Base-by-base conservation (phyloP, 2,113 vertebrate species). In the Cavia porcellus region DNA sequence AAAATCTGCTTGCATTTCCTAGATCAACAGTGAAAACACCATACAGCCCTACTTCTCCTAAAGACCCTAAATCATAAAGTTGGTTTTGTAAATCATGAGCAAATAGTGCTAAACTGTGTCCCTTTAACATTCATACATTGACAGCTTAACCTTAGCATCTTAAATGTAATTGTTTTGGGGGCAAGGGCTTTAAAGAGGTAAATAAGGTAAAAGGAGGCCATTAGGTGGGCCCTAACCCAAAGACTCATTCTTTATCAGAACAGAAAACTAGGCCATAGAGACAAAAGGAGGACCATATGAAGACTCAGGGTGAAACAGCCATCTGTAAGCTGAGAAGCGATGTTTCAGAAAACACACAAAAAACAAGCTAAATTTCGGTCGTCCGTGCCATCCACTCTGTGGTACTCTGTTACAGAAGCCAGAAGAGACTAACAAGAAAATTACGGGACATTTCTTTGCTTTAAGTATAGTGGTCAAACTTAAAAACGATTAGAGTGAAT, bases 31-130 rank as follows among this genome's bases (percentile, higher is more conserved):
- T 83, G 12, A 83, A 87, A 79, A 52, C 52, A 90, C 61, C 45
- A 42, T 64, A 38, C 1, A 64, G 15, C 17, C 19, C 50, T 38
- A 38, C 4, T 91, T 20, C 6, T 35, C 45, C 57, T 55, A 92
- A 91, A 68, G 57, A 82, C 75, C 28, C 75, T 86, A 96, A 79
- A 88, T 50, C 32, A 82, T 72, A 45, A 81, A 89, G 30, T 64
- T 95, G 25, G 19, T 45, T 83, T 72, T 93, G 22, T 57, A 66
- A 66, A 25, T 38, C n/a, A 38, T 35, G n/a, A 95, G 30, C 6
- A 72, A 80, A 93, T 68, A 80, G 24, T 87, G 7, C 28, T 93
- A 19, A 77, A 42, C 19, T 86, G 10, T 62, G 7, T 30, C 28
- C 9, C 12, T 11, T 28, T 20, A 25, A 82, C 79, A 91, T 79